These are phyloP conservation scores for Manis javanica DNA, from an alignment of 2,797 vertebrate genomes.

Conservation along the genomic window DNA sequence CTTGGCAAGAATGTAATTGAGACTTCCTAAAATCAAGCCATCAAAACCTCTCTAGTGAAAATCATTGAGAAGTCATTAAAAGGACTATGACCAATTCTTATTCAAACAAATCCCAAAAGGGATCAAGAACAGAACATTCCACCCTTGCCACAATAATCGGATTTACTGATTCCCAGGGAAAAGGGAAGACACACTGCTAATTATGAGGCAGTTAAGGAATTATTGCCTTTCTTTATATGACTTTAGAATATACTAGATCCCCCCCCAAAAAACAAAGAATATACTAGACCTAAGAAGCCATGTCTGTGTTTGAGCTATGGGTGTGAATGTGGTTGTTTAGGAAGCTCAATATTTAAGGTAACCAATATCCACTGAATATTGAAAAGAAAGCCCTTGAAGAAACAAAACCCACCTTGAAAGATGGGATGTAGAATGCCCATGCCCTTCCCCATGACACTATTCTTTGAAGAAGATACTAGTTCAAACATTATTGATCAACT, in stretches of 20 bases:
- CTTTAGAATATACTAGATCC: constrained; percentile 64
- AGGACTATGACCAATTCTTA: constrained; percentile 75
- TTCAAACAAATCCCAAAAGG: constrained; percentile 75
- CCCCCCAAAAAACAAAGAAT: not conserved
- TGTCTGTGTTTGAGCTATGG: constrained; percentile 19
- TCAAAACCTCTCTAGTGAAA: constrained; percentile 69
- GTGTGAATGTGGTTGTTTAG: constrained; percentile 40
- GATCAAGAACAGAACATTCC: constrained; percentile 76
- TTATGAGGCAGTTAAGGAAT: constrained; percentile 74
- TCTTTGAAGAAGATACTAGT: not conserved
- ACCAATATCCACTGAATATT: not conserved
- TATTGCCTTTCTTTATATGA: constrained; percentile 63
- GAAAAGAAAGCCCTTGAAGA: constrained; percentile 12
- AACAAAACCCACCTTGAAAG: constrained; percentile 11
- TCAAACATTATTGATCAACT: not conserved
- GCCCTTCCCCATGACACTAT: not conserved
- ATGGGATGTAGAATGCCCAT: not conserved
- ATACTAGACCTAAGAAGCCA: constrained; percentile 58
- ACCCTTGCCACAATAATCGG: constrained; percentile 77
- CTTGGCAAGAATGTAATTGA: constrained; percentile 73
- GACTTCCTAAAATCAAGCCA: constrained; percentile 72
- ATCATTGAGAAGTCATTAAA: constrained; percentile 75
- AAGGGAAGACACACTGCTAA: constrained; percentile 72
- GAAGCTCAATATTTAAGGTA: constrained; percentile 30
- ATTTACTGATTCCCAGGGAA: constrained; percentile 76